Conservation (phyloP, 2,113 vertebrate genomes). For the Xenopus tropicalis region UCB_Xtro_10.0 CM004447.2:9009001-9009500, state of each 20-base stretch:
- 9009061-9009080: slow-evolving; percentile 86
- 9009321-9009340: slow-evolving; percentile 87
- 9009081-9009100: slow-evolving; percentile 72
- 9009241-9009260: slow-evolving; percentile 92
- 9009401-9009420: slow-evolving; percentile 95
- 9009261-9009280: slow-evolving; percentile 90
- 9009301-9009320: slow-evolving; percentile 88
- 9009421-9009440: slow-evolving; percentile 90
- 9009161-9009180: slow-evolving; percentile 67
- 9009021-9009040: not conserved
- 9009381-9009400: slow-evolving; percentile 95
- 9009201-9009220: slow-evolving; percentile 74
- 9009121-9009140: slow-evolving; percentile 71
- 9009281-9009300: slow-evolving; percentile 93
- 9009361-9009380: slow-evolving; percentile 92
- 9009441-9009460: slow-evolving; percentile 62
- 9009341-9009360: slow-evolving; percentile 97
- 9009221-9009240: slow-evolving; percentile 91
- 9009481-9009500: slow-evolving; percentile 58
- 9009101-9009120: slow-evolving; percentile 51
- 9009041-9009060: not conserved
- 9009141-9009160: slow-evolving; percentile 62
- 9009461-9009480: slow-evolving; percentile 55
- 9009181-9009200: slow-evolving; percentile 48
- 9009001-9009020: too few relatives aligned